Base-by-base conservation (phyloP, 2,797 vertebrate genomes). In the Mormyrus proboscirostris region DNA sequence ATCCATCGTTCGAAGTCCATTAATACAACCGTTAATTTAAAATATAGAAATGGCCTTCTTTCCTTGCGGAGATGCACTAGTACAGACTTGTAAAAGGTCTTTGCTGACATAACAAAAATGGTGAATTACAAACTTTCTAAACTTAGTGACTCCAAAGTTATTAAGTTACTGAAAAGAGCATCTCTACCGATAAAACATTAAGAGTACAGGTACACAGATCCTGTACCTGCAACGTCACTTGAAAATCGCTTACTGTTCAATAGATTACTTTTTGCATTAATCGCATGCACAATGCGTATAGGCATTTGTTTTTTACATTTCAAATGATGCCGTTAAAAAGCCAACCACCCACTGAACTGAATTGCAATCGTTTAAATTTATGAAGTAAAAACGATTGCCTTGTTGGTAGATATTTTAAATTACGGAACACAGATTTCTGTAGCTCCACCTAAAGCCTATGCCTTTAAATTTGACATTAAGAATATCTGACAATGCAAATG, bases 1-100 rank as follows among this genome's bases (percentile, higher is more conserved):
- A 91, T 76, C 86, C 90, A 91, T 90, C 93, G 93, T 25, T 93
- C 91, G 92, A 93, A 94, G 94, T 90, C 92, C 92, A 92, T 93
- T 93, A 94, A 94, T 92, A 85, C 10, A 86, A 22, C 22, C 10
- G 6, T 33, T 86, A 8, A 59, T 59, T 59, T 22, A 53, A 50
- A 51, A 33, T 19, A 29, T 4, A 50, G 25, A 86, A 53, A 86
- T 6, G 4, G 4, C 50, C 50, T 6, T 16, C 50, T 50, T 51
- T 16, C 22, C 25, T 50, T 50, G 47, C 25, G 10, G 9, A 49
- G 22, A 4, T 9, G 9, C 14, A 84, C 79, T 22, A 84, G 49
- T 19, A 44, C 65, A 73, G 14, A 73, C 65, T 38, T 33, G 29
- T 33, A 12, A 73, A 73, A 73, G 2, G 3, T 29, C 29, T 73